These are phyloP conservation scores for Pristionchus entomophagus DNA, from an alignment of 2,888 invertebrate species.

Conservation along the genomic window DNA sequence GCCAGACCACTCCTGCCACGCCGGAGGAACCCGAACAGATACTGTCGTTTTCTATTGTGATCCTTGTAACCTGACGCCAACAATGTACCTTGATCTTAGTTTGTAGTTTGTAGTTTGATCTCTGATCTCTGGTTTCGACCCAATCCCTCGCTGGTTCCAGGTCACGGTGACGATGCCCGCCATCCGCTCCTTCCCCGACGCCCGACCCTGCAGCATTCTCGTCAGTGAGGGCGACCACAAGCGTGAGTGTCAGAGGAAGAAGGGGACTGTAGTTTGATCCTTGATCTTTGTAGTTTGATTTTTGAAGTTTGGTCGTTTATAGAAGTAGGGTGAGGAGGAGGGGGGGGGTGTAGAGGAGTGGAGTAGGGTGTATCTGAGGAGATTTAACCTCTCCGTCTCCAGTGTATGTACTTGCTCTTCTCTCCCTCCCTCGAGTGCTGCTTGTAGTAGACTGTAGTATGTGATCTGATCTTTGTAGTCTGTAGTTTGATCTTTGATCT, in stretches of 20 bases:
- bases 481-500: not conserved
- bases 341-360: too few species aligned
- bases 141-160: not conserved
- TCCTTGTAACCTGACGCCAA: not conserved
- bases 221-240: not conserved
- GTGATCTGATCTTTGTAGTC: not conserved
- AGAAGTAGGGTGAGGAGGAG: too few species aligned
- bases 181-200: not conserved
- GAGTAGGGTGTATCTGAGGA: too few species aligned
- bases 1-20: too few species aligned
- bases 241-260: too few species aligned
- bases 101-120: too few species aligned
- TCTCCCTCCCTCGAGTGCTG: too few species aligned
- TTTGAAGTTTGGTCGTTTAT: not conserved
- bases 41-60: too few species aligned
- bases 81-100: not conserved
- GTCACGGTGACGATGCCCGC: not conserved
- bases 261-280: constrained; percentile 22
- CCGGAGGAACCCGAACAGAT: too few species aligned
- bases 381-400: too few species aligned
- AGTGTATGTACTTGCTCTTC: too few species aligned
- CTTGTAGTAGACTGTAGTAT: not conserved
- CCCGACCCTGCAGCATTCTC: not conserved
- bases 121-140: too few species aligned
- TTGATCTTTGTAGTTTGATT: not conserved